Base-by-base conservation (phyloP, 2,113 vertebrate genomes). In the Tricholaema leucomelas region DNA sequence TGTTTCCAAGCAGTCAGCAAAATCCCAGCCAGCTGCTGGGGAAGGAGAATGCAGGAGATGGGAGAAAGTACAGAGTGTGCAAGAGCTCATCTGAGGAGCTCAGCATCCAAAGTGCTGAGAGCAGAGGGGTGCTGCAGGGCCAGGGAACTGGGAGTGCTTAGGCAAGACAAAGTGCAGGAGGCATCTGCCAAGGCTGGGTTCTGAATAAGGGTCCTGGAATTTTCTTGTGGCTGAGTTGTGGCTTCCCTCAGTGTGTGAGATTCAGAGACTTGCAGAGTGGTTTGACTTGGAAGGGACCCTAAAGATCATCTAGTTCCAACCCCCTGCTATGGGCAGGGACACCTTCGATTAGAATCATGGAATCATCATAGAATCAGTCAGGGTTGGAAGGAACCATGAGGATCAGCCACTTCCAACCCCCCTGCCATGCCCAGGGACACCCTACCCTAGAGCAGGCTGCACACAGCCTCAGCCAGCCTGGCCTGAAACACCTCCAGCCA, bases 11-110 rank as follows among this genome's bases (percentile, higher is more conserved):
- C 61, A 12, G 9, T 40, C 58, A 69, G 55, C 0, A 2, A 66
- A 84, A 35, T 40, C 66, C 82, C 71, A 19, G 10, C 50, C 87
- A 83, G 87, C 94, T 94, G 88, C 83, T 38, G 77, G 74, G 81
- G 64, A 79, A 38, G 77, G 69, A 4, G 64, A 40, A 33, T 33
- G 81, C 33, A 28, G 42, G 52, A 69, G 79, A 80, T 13, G 54
- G 65, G 75, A 63, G 76, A 19, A 48, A 79, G 75, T 23, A 40
- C 85, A 77, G 33, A 64, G 76, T 35, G 67, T 60, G 75, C 50
- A 11, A 20, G 64, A 40, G 40, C 24, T 69, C 14, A 80, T 6
- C 59, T 55, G 40, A 3, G 42, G n/a, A 60, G 59, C 4, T 72
- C 27, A 30, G 70, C 8, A 18, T 6, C 31, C 60, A 12, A 20